These are phyloP conservation scores for Dromius quadrimaculatus DNA, from an alignment of 2,888 invertebrate species.

Conservation along the genomic window DNA sequence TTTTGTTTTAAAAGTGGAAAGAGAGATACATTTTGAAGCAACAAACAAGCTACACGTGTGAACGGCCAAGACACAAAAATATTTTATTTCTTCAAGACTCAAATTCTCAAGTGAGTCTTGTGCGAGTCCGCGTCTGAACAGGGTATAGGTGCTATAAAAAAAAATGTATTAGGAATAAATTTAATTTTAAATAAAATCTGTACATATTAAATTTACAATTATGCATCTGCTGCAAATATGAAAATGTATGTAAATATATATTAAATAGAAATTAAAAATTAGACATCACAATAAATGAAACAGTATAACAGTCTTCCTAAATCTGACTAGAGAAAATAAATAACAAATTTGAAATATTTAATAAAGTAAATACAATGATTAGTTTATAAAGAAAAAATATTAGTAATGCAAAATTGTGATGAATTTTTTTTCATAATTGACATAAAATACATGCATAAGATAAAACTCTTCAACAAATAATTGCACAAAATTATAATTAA, in stretches of 20 bases:
- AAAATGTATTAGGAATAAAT: conserved; percentile 8
- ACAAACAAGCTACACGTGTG: no score
- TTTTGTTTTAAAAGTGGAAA: no score
- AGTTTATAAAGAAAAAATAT: conserved; percentile 9
- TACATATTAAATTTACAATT: conserved; percentile 40
- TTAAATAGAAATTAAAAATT: conserved; percentile 38
- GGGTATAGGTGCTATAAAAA: no score
- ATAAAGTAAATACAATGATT: conserved; percentile 22
- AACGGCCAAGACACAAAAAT: no score
- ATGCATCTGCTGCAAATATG: conserved; percentile 34
- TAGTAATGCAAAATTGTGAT: conserved; percentile 5
- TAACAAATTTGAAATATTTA: conserved; percentile 13
- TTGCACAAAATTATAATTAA: conserved; percentile 49
- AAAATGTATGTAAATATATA: conserved; percentile 34
- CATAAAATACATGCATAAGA: conserved; percentile 18
- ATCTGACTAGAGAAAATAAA: conserved; percentile 45
- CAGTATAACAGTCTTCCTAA: conserved; percentile 43
- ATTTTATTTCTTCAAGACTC: no score
- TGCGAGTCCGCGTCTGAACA: no score
- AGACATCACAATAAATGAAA: conserved; percentile 39
- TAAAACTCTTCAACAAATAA: conserved; percentile 50
- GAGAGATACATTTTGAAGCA: no score
- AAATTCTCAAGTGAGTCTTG: no score
- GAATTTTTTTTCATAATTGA: conserved; percentile 1
- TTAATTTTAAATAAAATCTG: conserved; percentile 34